phyloP scores from a whole-genome alignment of 2,797 vertebrate genomes.

The Lagorchestes hirsutus region DNA sequence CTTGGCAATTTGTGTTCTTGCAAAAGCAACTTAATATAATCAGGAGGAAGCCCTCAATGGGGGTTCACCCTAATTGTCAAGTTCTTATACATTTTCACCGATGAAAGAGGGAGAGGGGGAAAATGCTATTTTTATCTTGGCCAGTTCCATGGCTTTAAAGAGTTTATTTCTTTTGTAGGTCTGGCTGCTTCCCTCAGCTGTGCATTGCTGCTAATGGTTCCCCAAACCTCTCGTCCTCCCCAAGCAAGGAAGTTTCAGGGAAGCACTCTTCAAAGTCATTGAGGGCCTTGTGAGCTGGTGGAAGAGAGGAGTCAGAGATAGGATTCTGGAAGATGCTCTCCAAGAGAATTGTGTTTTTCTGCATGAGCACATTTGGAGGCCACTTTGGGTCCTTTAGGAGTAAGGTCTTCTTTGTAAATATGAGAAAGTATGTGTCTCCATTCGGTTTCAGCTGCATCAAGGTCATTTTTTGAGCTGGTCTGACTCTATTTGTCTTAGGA shows the following conservation, averaged over 20 bases:
- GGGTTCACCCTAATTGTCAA: neutral
- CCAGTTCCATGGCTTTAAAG: neutral
- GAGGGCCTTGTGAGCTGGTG: constrained; percentile 40
- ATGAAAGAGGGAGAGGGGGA: neutral
- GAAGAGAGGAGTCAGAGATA: constrained; percentile 75
- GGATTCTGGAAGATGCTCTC: constrained; percentile 62
- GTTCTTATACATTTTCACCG: constrained; percentile 25
- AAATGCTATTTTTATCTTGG: neutral
- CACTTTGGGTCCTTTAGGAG: constrained; percentile 58
- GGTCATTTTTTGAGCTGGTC: constrained; percentile 78
- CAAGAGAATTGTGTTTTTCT: constrained; percentile 40
- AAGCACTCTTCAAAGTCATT: constrained; percentile 55
- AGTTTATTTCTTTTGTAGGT: constrained; percentile 81
- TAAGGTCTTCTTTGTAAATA: constrained; percentile 76
- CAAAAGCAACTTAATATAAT: constrained; percentile 1
- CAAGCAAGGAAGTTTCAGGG: constrained; percentile 22
- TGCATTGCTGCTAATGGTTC: constrained; percentile 82
- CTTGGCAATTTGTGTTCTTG: neutral
- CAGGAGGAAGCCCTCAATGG: neutral
- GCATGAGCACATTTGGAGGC: constrained; percentile 39
- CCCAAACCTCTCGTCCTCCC: constrained; percentile 54
- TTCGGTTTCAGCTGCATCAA: constrained; percentile 73
- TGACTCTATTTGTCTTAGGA: constrained; percentile 84
- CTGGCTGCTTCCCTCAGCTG: constrained; percentile 85
- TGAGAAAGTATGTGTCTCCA: constrained; percentile 47